Conservation (phyloP, 2,113 vertebrate species). For the Rhipidura dahli region DNA sequence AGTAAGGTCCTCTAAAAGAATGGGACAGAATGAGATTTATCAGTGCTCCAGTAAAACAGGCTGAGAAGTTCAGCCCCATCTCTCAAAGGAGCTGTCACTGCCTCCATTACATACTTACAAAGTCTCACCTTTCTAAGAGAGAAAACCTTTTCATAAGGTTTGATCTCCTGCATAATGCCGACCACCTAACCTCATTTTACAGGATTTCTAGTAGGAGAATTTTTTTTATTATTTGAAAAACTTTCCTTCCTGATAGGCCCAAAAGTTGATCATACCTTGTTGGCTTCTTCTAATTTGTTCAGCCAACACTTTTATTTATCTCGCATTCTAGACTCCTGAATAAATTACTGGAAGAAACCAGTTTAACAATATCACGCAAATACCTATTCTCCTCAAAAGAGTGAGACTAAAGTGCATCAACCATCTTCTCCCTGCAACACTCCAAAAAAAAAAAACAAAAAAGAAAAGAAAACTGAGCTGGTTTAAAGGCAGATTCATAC, state of each 20-base stretch:
- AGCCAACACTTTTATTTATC: neutral
- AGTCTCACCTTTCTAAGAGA: neutral
- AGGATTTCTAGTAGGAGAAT: neutral
- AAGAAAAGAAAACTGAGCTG: neutral
- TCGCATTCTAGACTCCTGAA: neutral
- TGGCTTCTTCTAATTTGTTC: neutral
- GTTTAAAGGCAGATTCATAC: neutral
- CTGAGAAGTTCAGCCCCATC: neutral
- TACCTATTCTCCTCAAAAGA: neutral
- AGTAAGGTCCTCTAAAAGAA: neutral
- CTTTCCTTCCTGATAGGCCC: neutral
- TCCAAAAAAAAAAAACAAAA: too few species aligned
- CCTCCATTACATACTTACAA: neutral
- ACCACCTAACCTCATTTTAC: neutral
- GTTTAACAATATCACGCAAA: neutral
- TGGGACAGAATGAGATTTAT: neutral
- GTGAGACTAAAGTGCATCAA: neutral
- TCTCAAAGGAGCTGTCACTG: neutral
- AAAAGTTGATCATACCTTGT: neutral
- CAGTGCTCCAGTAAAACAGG: neutral
- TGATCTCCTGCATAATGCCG: neutral
- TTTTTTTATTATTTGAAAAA: neutral
- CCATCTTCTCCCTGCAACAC: rapidly evolving
- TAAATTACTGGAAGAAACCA: neutral
- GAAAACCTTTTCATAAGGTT: neutral